phyloP scores from a whole-genome alignment of 2,113 vertebrate species.

The Saccopteryx bilineata region DNA sequence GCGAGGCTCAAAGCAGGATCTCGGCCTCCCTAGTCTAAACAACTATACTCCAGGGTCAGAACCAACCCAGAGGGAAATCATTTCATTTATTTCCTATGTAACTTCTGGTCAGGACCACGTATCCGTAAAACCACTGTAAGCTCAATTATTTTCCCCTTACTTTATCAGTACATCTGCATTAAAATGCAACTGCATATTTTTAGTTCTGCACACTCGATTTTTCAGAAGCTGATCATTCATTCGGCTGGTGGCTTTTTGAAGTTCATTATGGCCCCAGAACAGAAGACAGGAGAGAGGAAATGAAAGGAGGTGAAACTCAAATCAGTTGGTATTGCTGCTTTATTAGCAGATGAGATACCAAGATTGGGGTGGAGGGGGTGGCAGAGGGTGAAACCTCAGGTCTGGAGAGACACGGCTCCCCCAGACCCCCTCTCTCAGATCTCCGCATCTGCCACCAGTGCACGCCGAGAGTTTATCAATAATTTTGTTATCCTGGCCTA shows the following conservation, averaged over 20 bases:
- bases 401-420: neutral
- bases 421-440: neutral
- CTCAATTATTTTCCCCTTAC: neutral
- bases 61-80: neutral
- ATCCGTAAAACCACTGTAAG: neutral
- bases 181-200: neutral
- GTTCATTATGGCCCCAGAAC: neutral
- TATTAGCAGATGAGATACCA: constrained; percentile 45
- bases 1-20: neutral
- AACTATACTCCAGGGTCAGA: constrained; percentile 24
- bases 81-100: constrained; percentile 30
- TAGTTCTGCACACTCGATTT: constrained; percentile 34
- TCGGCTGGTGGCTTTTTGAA: constrained; percentile 32
- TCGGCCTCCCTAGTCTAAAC: neutral
- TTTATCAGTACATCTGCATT: constrained; percentile 42
- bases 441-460: neutral
- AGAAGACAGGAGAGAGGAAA: constrained; percentile 66
- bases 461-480: neutral
- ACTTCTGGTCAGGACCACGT: neutral
- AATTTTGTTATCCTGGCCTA: too few relatives aligned
- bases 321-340: constrained; percentile 14
- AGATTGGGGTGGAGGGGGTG: constrained; percentile 7
- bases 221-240: constrained; percentile 37
- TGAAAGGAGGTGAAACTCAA: constrained; percentile 67
- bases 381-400: neutral